These are phyloP conservation scores for Axea sp. DNA, from an alignment of 2,888 invertebrate species.

Conservation along the genomic window DNA sequence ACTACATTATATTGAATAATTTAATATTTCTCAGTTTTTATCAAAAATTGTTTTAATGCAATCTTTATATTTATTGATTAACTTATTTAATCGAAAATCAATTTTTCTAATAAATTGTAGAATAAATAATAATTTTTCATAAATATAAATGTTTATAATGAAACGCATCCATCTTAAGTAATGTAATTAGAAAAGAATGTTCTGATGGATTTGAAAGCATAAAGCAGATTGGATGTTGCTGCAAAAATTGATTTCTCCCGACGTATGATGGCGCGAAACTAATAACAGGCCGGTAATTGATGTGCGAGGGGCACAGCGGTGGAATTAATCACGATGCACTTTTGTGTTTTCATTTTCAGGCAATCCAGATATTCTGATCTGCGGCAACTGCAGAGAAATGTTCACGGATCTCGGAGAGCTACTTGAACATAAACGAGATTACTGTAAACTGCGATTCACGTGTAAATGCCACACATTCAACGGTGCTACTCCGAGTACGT, in stretches of 20 bases:
- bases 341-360: constrained; percentile 80
- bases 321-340: constrained; percentile 57
- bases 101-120: no score
- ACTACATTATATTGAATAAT: no score
- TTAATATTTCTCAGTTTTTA: no score
- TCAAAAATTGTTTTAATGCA: no score
- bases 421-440: constrained; percentile 86
- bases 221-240: constrained; percentile 30
- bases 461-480: constrained; percentile 84
- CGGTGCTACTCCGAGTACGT: constrained; percentile 80
- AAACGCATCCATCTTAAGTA: constrained; percentile 36
- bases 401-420: constrained; percentile 86
- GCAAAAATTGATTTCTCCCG: constrained; percentile 46
- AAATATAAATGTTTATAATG: constrained; percentile 11
- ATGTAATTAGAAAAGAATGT: constrained; percentile 41
- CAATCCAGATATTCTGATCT: constrained; percentile 87
- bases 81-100: no score
- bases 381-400: constrained; percentile 87
- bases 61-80: no score
- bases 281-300: constrained; percentile 54
- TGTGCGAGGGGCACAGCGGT: constrained; percentile 26
- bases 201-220: constrained; percentile 21
- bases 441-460: constrained; percentile 86
- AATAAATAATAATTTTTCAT: no score
- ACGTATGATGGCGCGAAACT: constrained; percentile 52